Evolutionary conservation across 2,113 vertebrate genomes (phyloP).

Genomic region (Scortum barcoo): DNA sequence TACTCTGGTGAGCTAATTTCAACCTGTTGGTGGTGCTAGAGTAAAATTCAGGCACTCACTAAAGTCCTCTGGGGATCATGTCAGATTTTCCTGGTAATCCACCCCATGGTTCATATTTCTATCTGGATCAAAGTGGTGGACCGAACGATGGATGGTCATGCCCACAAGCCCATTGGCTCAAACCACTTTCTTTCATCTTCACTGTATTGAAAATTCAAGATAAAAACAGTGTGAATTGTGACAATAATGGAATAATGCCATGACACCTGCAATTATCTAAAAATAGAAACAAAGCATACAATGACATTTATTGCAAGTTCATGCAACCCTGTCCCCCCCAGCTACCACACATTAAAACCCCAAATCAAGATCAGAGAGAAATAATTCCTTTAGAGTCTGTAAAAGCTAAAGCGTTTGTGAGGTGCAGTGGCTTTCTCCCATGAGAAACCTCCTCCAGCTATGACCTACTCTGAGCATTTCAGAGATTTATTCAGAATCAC

Average conservation of each 20-base stretch:
- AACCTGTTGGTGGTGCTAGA: background rate
- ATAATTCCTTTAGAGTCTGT: background rate
- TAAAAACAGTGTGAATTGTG: too few species aligned
- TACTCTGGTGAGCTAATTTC: background rate
- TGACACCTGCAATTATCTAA: background rate
- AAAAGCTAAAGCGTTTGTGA: background rate
- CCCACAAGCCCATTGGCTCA: too few species aligned
- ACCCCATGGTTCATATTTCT: too few species aligned
- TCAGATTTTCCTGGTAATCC: too few species aligned
- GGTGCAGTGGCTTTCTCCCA: background rate
- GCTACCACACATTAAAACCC: background rate
- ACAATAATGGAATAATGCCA: too few species aligned
- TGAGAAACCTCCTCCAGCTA: background rate
- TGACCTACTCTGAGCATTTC: background rate
- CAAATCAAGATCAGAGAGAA: background rate
- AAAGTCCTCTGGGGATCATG: background rate
- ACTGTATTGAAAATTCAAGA: too few species aligned
- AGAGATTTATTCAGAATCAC: too few species aligned
- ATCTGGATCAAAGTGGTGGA: too few species aligned
- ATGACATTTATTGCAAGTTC: background rate
- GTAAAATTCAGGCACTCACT: background rate
- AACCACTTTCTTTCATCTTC: too few species aligned
- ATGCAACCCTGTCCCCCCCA: background rate
- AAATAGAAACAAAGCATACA: too few species aligned
- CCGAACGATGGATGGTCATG: too few species aligned